Evolutionary conservation across 2,797 vertebrate species (phyloP).

Genomic region (Gymnocypris eckloni): DNA sequence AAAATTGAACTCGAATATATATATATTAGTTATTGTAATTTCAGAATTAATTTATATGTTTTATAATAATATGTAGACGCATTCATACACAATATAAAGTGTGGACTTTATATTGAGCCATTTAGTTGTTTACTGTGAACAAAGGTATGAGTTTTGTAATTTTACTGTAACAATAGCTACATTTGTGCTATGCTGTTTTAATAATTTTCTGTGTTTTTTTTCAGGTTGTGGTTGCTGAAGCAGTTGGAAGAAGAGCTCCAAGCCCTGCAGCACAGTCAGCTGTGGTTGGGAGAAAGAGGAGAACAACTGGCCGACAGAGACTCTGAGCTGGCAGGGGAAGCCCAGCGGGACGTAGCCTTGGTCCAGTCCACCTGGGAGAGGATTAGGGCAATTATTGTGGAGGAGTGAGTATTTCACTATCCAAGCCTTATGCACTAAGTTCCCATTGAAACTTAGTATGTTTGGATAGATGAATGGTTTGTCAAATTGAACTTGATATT

Average conservation of each 20-base stretch:
- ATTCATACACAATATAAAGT: background rate
- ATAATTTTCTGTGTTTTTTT: conserved; percentile 40
- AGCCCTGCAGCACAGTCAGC: conserved; percentile 89
- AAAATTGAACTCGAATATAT: background rate
- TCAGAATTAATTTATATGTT: background rate
- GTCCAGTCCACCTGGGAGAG: conserved; percentile 87
- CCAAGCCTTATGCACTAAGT: conserved; percentile 3
- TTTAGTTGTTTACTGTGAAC: background rate
- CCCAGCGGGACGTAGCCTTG: conserved; percentile 81
- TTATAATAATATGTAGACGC: background rate
- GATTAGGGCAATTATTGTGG: conserved; percentile 82
- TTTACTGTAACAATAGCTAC: background rate
- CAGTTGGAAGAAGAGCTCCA: conserved; percentile 93
- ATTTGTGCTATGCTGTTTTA: background rate
- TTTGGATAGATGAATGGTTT: conserved; percentile 16
- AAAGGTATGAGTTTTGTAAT: background rate
- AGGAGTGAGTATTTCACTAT: conserved; percentile 79
- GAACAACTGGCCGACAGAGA: conserved; percentile 91
- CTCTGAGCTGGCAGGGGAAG: conserved; percentile 81
- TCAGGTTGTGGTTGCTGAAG: conserved; percentile 88
- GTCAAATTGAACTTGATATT: conserved; percentile 24
- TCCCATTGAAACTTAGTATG: conserved; percentile 1
- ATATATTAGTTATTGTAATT: background rate
- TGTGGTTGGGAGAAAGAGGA: conserved; percentile 91
- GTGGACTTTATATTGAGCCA: background rate